Conservation (phyloP, 1,140 invertebrate genomes). For the Acromyrmex heyeri region DNA sequence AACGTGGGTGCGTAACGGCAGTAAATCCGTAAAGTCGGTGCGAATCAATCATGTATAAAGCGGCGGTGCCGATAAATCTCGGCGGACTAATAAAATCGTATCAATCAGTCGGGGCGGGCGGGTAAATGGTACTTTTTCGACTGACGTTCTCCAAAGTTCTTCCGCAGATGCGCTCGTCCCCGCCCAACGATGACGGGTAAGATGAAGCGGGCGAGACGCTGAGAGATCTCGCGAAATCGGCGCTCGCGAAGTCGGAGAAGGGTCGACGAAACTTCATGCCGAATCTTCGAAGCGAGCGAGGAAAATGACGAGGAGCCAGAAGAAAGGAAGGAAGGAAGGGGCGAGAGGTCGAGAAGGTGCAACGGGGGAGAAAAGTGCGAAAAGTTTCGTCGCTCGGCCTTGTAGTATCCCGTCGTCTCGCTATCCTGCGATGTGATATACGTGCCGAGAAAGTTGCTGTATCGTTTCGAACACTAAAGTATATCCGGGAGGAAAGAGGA, state of each 20-base stretch:
- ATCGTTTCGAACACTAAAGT: conserved; percentile 59
- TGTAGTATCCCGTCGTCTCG: conserved; percentile 43
- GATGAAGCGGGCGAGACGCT: conserved; percentile 50
- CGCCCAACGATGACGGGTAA: conserved; percentile 13
- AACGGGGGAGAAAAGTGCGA: conserved; percentile 5
- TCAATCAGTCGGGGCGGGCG: conserved; percentile 75
- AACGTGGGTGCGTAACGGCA: conserved; percentile 4
- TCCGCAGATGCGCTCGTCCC: conserved; percentile 33
- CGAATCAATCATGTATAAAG: conserved; percentile 80
- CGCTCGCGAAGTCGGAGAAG: conserved; percentile 3
- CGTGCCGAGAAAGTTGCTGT: conserved; percentile 58
- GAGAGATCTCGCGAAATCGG: conserved; percentile 42
- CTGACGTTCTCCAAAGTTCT: conserved; percentile 63
- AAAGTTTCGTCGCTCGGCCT: conserved; percentile 63
- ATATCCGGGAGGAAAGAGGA: conserved; percentile 59
- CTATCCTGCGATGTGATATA: conserved; percentile 54
- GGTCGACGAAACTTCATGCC: conserved; percentile 47
- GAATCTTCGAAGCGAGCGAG: conserved; percentile 14
- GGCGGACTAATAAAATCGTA: conserved; percentile 79
- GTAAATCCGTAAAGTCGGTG: conserved; percentile 55
- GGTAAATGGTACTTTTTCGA: conserved; percentile 57
- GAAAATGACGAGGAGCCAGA: conserved; percentile 64
- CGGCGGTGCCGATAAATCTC: conserved; percentile 72
- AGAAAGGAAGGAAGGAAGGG: conserved; percentile 1
- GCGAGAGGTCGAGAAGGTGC: not conserved